These are phyloP conservation scores for Drosophila monieri DNA, from an alignment of 2,888 invertebrate species.

Conservation along the genomic window DNA sequence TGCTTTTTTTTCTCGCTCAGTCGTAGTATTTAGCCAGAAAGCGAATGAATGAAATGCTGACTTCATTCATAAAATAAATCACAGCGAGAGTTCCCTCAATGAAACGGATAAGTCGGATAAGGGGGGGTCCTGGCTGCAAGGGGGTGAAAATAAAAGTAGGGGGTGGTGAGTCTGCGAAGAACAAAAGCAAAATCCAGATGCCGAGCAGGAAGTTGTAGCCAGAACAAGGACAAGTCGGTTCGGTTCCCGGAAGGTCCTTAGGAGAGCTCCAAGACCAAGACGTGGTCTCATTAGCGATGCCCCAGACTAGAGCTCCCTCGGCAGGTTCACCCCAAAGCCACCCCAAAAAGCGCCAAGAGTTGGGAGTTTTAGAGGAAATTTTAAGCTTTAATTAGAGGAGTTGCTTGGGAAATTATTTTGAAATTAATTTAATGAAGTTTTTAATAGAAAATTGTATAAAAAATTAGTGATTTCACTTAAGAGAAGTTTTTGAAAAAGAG, in stretches of 20 bases:
- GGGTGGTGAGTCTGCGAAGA: conserved; percentile 17
- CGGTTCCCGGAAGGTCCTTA: conserved; percentile 2
- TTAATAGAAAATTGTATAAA: no score
- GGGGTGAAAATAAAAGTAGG: not conserved
- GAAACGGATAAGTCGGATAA: conserved; percentile 68
- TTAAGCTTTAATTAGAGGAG: no score
- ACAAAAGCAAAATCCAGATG: conserved; percentile 28
- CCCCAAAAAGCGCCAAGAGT: not conserved
- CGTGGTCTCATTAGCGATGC: conserved; percentile 64
- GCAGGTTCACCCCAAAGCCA: conserved; percentile 30
- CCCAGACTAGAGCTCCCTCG: conserved; percentile 42
- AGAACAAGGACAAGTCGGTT: conserved; percentile 31
- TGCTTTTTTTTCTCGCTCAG: not conserved
- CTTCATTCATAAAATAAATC: conserved; percentile 75
- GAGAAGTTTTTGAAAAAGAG: no score
- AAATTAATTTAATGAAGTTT: no score
- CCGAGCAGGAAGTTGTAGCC: conserved; percentile 44
- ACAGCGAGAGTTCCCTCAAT: conserved; percentile 60
- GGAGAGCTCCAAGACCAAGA: conserved; percentile 31
- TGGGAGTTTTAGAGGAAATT: not conserved
- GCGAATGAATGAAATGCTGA: conserved; percentile 69
- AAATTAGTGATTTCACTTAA: no score
- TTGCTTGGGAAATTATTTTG: no score
- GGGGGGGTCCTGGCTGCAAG: not conserved
- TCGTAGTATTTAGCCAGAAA: conserved; percentile 64